phyloP scores from a whole-genome alignment of 2,888 invertebrate species.

The Perizoma flavofasciatum region DNA sequence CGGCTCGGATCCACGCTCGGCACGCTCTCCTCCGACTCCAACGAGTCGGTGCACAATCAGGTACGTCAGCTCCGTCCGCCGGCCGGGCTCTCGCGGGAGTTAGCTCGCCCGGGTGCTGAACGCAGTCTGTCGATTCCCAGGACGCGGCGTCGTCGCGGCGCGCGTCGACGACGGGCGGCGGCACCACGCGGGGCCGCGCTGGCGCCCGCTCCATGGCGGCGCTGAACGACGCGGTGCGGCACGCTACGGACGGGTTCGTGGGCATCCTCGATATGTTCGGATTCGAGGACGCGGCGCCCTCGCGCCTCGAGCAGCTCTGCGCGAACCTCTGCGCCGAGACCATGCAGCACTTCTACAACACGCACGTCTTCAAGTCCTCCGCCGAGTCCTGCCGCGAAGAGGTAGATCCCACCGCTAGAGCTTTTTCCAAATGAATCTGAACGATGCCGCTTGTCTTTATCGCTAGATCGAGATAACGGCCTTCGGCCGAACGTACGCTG shows the following conservation, averaged over 20 bases:
- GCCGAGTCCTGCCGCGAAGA: constrained; percentile 97
- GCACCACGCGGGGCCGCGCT: constrained; percentile 80
- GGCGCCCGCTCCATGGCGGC: constrained; percentile 96
- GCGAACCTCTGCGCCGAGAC: constrained; percentile 98
- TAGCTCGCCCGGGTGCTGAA: background rate
- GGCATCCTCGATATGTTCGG: constrained; percentile 99
- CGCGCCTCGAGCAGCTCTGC: constrained; percentile 96
- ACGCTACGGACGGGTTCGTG: constrained; percentile 97
- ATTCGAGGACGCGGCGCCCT: constrained; percentile 95
- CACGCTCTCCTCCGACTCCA: constrained; percentile 95
- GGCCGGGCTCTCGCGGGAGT: constrained; percentile 1
- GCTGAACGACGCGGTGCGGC: constrained; percentile 95
- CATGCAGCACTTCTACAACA: constrained; percentile 99
- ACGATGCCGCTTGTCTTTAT: too few species aligned
- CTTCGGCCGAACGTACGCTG: too few species aligned
- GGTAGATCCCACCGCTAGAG: constrained; percentile 33
- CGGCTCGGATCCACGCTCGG: constrained; percentile 92
- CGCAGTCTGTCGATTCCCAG: constrained; percentile 27
- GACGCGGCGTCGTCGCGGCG: constrained; percentile 94
- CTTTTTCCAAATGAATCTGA: background rate
- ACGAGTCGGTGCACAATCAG: constrained; percentile 95
- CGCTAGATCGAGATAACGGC: too few species aligned
- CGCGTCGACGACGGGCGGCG: constrained; percentile 91
- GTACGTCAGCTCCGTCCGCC: background rate
- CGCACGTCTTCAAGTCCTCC: constrained; percentile 97